phyloP scores from a whole-genome alignment of 2,113 vertebrate species.

The Corythaeola cristata region DNA sequence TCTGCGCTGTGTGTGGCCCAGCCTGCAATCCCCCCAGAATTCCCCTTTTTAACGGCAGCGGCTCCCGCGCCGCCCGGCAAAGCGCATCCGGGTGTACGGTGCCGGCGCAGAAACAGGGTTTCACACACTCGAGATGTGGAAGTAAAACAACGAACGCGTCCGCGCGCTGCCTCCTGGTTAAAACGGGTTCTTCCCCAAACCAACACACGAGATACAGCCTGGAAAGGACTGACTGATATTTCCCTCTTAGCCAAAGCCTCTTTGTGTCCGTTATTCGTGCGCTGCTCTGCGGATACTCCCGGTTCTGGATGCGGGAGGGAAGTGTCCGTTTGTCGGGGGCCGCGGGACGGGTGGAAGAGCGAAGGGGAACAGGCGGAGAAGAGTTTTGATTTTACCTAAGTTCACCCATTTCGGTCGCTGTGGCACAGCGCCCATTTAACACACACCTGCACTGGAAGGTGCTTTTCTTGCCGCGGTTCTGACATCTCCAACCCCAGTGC shows the following conservation, averaged over 20 bases:
- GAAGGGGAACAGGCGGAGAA: neutral
- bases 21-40: neutral
- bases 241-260: neutral
- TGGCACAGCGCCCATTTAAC: neutral
- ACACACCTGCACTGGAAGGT: accelerated
- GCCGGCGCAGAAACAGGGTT: neutral
- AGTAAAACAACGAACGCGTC: neutral
- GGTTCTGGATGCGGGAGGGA: neutral
- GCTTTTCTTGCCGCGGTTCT: neutral
- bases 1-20: neutral
- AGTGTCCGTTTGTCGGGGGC: neutral
- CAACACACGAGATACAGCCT: neutral
- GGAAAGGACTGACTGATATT: neutral
- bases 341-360: neutral
- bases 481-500: neutral
- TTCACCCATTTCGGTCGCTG: neutral
- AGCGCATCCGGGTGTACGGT: neutral
- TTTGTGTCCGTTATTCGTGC: neutral
- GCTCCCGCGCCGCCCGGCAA: neutral
- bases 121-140: accelerated
- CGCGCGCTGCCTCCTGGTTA: neutral
- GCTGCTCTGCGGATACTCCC: neutral
- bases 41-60: neutral
- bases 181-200: neutral
- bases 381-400: neutral